Evolutionary conservation across 2,113 vertebrate species (phyloP), one percentile per base, ranked within the genome.

Genomic region (Dinomys branickii): DNA sequence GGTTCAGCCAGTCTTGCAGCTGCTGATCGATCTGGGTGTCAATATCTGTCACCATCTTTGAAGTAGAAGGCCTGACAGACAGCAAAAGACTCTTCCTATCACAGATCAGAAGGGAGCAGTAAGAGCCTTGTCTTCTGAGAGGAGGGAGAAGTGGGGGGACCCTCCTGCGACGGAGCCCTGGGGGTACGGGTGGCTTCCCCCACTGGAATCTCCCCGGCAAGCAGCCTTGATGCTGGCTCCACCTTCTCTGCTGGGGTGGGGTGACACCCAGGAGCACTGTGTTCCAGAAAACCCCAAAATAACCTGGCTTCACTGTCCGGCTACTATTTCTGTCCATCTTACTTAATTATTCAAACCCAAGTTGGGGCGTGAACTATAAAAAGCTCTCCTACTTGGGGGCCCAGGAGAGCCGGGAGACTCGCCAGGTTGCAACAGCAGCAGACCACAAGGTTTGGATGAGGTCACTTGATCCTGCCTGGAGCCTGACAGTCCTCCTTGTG

Each of bases 271-370:
- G 77, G 91, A 97, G 93, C 95, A 93, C 85, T 97, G 73, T 97
- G 97, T 97, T 98, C 98, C 97, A 98, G 97, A 98, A 98, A 97
- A 97, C 96, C 97, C 95, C 81, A 97, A 97, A 98, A 97, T 97
- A 98, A 94, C 97, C 91, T 20, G 30, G 73, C 93, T 90, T 95
- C 24, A 35, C 91, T 85, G 98, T 95, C 98, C 97, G 19, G 96
- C 94, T 97, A 90, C 97, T 98, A 97, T 98, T 98, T 98, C 94
- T 97, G 98, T 97, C 94, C 94, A 44, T 94, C 92, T 95, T 94
- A 93, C 97, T 98, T 97, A 98, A 98, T 98, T 98, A 98, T 98
- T 97, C 97, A 98, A 97, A 95, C 93, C 96, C 94, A 96, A 95
- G 94, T 97, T 94, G 92, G 87, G 92, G 97, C 85, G 86, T 94